A percentile compares a stretch with the other conserved stretches of the same genome.
phyloP scores from a whole-genome alignment of 2,113 vertebrate species.

The Nicator chloris region DNA sequence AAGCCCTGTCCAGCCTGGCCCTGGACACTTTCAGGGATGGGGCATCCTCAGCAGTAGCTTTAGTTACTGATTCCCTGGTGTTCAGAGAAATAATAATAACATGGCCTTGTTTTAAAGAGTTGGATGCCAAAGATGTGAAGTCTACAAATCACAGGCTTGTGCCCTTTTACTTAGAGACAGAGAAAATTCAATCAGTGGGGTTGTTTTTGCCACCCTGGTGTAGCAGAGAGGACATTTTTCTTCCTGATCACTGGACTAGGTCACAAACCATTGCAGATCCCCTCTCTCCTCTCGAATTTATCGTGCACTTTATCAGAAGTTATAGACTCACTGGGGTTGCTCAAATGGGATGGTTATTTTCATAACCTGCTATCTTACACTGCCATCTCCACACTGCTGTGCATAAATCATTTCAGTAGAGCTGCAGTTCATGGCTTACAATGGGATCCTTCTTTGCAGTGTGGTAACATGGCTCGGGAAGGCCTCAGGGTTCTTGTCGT shows the following conservation, averaged over 20 bases:
- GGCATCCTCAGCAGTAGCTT: neutral
- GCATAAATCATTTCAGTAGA: neutral
- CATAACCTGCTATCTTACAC: neutral
- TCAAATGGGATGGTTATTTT: neutral
- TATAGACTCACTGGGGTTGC: neutral
- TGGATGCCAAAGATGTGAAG: neutral
- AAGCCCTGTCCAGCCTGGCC: neutral
- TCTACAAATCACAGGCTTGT: neutral
- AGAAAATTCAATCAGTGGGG: neutral
- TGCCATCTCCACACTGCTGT: neutral
- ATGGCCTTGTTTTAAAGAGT: neutral
- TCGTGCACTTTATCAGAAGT: constrained; percentile 26
- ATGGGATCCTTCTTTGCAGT: constrained; percentile 71
- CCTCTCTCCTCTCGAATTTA: neutral
- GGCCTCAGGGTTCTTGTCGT: constrained; percentile 94
- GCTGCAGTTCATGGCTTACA: neutral
- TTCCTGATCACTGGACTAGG: neutral
- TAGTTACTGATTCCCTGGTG: neutral
- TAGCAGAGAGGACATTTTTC: neutral
- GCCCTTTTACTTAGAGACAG: neutral
- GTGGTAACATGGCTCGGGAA: constrained; percentile 97
- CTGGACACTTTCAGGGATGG: neutral
- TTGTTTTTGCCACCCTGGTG: neutral
- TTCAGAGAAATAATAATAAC: neutral
- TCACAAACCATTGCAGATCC: neutral